These are phyloP conservation scores for Columba livia DNA, from an alignment of 2,113 vertebrate genomes.

Conservation along the genomic window DNA sequence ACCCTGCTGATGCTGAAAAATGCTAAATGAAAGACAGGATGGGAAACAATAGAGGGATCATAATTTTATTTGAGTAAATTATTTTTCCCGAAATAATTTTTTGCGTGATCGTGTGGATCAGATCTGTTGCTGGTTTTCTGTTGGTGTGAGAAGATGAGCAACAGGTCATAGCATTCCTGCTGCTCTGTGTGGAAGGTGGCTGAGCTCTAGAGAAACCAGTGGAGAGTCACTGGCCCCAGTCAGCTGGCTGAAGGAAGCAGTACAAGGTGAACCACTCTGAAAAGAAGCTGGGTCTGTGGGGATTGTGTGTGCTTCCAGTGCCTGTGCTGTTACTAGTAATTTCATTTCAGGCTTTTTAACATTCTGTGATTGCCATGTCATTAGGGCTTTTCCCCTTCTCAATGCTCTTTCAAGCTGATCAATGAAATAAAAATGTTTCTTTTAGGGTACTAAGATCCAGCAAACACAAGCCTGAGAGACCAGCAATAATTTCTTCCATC, in stretches of 20 bases:
- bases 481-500: background rate
- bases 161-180: background rate
- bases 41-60: background rate
- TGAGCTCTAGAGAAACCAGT: background rate
- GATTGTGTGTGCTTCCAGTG: fast-evolving
- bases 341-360: background rate
- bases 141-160: background rate
- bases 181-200: background rate
- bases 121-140: background rate
- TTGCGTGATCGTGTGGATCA: background rate
- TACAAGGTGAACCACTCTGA: background rate
- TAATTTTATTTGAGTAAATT: background rate
- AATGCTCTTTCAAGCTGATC: background rate
- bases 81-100: background rate
- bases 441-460: background rate
- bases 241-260: background rate
- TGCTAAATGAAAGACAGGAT: background rate
- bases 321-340: background rate
- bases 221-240: background rate
- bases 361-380: background rate
- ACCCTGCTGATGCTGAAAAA: background rate
- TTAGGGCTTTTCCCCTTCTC: background rate
- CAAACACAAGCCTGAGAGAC: background rate
- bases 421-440: background rate
- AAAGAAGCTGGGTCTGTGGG: background rate